Percentiles rank a stretch among this genome's conserved stretches.
These are phyloP conservation scores for Bos taurus DNA, from an alignment of 2,113 vertebrate species.

Conservation along the genomic window DNA sequence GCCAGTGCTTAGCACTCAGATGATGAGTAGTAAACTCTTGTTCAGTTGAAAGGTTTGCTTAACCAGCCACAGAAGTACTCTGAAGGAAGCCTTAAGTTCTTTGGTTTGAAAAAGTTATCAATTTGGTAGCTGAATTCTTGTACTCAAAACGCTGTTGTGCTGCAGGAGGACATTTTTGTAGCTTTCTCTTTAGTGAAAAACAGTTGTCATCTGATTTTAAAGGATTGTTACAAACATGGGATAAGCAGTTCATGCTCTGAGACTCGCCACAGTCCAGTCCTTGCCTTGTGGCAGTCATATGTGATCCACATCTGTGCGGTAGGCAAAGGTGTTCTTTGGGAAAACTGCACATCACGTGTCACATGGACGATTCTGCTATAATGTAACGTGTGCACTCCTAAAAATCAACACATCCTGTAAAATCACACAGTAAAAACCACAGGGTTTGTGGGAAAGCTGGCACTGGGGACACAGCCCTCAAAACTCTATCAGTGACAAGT, in stretches of 20 bases:
- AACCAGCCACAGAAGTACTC: not conserved
- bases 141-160: not conserved
- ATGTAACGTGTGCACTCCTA: accelerated
- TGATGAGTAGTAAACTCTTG: not conserved
- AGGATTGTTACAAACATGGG: accelerated
- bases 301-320: accelerated
- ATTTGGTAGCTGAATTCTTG: not conserved
- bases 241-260: not conserved
- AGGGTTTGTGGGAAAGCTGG: not conserved
- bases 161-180: not conserved
- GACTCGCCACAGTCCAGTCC: accelerated
- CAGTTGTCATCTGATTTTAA: not conserved
- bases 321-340: not conserved
- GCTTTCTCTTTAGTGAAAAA: not conserved
- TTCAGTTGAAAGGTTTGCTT: not conserved
- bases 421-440: accelerated
- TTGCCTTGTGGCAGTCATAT: accelerated
- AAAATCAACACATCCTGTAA: accelerated
- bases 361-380: accelerated
- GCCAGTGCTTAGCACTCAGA: not conserved
- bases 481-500: not conserved
- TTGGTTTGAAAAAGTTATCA: not conserved
- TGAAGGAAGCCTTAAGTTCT: not conserved
- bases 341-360: accelerated
- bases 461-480: not conserved